Conservation (phyloP, 2,888 invertebrate genomes). For the Rhagonycha lutea region DNA sequence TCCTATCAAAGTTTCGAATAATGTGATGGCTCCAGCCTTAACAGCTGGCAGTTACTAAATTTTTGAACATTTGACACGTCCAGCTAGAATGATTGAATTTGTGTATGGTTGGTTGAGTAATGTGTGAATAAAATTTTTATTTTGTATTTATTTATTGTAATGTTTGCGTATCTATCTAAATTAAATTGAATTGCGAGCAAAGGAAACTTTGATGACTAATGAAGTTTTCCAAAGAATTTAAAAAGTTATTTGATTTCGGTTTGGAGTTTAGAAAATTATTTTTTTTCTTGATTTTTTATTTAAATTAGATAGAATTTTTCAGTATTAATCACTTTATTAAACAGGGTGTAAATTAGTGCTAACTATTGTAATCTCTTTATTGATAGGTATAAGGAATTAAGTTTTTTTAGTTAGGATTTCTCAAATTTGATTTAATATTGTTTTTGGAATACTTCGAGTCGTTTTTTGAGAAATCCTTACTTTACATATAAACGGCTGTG, state of each 20-base stretch:
- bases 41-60: slow-evolving; percentile 32
- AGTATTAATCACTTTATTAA: slow-evolving; percentile 36
- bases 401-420: slow-evolving; percentile 21
- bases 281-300: slow-evolving; percentile 4
- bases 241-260: background rate
- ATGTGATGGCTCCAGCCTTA: slow-evolving; percentile 26
- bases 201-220: background rate
- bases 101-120: background rate
- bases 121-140: background rate
- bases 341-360: slow-evolving; percentile 34
- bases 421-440: slow-evolving; percentile 8
- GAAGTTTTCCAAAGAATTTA: background rate
- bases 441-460: background rate
- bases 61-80: background rate
- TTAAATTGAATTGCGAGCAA: background rate
- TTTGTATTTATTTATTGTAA: background rate
- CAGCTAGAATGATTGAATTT: background rate
- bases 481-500: slow-evolving; percentile 38
- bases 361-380: slow-evolving; percentile 32
- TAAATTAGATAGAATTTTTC: slow-evolving; percentile 29
- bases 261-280: slow-evolving; percentile 2
- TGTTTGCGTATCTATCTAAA: background rate
- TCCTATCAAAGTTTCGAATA: slow-evolving; percentile 35
- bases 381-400: slow-evolving; percentile 28
- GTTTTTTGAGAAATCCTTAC: background rate